phyloP scores from a whole-genome alignment of 2,888 invertebrate species.

The Siphlonurus alternatus region DNA sequence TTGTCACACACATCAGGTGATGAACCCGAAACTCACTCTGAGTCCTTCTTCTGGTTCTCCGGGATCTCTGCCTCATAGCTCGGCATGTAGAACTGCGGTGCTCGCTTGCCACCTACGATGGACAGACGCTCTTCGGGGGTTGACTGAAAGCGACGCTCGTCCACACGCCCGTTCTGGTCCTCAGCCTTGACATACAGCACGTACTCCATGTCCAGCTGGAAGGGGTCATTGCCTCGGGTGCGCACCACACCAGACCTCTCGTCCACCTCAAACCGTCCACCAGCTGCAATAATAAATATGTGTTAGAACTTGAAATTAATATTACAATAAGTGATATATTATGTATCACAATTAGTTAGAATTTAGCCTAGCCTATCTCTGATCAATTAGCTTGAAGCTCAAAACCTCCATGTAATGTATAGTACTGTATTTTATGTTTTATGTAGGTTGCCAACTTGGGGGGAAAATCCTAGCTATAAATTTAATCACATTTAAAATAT shows the following conservation, averaged over 20 bases:
- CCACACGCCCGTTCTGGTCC: conserved; percentile 87
- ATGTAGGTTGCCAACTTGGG: too few species aligned
- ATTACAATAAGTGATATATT: not conserved
- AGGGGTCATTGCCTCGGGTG: conserved; percentile 78
- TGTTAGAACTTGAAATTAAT: not conserved
- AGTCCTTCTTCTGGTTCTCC: conserved; percentile 92
- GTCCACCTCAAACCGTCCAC: conserved; percentile 65
- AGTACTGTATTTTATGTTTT: too few species aligned
- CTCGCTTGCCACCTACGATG: conserved; percentile 92
- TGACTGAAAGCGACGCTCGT: conserved; percentile 74
- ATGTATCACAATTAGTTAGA: too few species aligned
- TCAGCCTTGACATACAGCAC: conserved; percentile 91
- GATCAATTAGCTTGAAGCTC: too few species aligned
- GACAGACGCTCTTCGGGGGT: conserved; percentile 82
- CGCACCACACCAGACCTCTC: conserved; percentile 84
- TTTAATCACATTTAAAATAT: too few species aligned
- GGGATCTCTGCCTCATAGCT: conserved; percentile 91
- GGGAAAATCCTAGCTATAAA: too few species aligned
- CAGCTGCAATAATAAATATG: conserved; percentile 26
- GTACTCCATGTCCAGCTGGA: conserved; percentile 91
- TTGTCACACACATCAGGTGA: too few species aligned
- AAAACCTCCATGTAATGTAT: too few species aligned
- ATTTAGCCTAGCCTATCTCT: too few species aligned
- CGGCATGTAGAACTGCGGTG: conserved; percentile 94
- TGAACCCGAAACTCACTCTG: conserved; percentile 55